Evolutionary conservation across 2,888 invertebrate genomes (phyloP).

Genomic region (Ornithoptera priamus): DNA sequence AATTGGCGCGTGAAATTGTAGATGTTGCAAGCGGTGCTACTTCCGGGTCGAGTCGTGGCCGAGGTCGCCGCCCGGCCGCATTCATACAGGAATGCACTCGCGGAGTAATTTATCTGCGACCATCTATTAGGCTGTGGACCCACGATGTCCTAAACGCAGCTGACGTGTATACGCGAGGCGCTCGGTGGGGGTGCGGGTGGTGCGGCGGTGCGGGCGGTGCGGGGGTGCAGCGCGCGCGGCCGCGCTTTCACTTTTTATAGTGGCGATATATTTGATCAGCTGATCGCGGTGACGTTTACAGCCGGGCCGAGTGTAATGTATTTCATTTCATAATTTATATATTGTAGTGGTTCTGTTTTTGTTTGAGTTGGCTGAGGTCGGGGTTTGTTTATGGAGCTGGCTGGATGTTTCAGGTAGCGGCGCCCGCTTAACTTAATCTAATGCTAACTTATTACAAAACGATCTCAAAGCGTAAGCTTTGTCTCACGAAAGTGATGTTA

Average conservation of each 20-base stretch:
- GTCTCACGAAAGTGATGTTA: not conserved
- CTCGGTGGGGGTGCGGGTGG: conserved; percentile 48
- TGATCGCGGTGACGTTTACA: conserved; percentile 79
- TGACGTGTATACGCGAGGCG: conserved; percentile 75
- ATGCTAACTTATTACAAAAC: not conserved
- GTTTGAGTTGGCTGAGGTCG: conserved; percentile 69
- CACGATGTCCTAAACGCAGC: conserved; percentile 80
- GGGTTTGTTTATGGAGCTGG: conserved; percentile 72
- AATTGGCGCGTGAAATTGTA: conserved; percentile 73
- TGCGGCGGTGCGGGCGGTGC: conserved; percentile 29
- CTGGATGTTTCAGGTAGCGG: conserved; percentile 47
- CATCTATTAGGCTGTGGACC: conserved; percentile 80
- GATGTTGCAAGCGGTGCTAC: conserved; percentile 76
- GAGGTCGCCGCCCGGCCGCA: conserved; percentile 78
- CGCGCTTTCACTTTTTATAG: conserved; percentile 80
- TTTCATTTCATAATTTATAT: conserved; percentile 74
- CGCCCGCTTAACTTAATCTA: conserved; percentile 28
- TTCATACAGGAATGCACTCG: conserved; percentile 78
- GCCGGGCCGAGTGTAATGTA: conserved; percentile 67
- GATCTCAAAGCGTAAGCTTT: not conserved
- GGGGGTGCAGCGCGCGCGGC: conserved; percentile 61
- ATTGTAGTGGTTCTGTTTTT: conserved; percentile 64
- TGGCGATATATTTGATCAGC: conserved; percentile 80
- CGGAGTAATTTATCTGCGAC: conserved; percentile 78
- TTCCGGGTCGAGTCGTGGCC: conserved; percentile 67